These are phyloP conservation scores for Macropis europaea DNA, from an alignment of 2,888 invertebrate species.

Conservation along the genomic window DNA sequence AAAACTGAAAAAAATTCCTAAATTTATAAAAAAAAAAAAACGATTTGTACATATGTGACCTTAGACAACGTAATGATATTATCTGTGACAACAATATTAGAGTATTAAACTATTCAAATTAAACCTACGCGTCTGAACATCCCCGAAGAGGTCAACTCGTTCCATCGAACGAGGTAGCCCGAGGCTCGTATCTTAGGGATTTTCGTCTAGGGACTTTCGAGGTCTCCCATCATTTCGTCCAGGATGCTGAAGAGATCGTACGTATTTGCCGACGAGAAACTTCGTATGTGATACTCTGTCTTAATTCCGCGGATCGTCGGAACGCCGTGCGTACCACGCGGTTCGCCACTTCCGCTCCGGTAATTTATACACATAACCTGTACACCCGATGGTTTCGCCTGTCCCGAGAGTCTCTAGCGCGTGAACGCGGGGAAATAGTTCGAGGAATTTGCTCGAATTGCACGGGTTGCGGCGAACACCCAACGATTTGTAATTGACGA, in stretches of 20 bases:
- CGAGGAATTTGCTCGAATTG: neutral
- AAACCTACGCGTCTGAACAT: too few species aligned
- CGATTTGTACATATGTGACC: too few species aligned
- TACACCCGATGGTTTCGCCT: neutral
- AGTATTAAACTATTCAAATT: too few species aligned
- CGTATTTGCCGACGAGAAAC: neutral
- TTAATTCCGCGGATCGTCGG: neutral
- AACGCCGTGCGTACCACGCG: neutral
- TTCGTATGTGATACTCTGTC: constrained; percentile 13
- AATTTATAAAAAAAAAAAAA: too few species aligned
- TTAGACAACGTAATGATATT: too few species aligned
- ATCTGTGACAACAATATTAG: too few species aligned
- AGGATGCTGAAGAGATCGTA: neutral
- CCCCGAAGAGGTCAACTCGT: too few species aligned
- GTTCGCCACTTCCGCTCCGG: neutral
- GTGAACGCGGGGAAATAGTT: neutral
- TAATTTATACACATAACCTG: neutral
- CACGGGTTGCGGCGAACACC: neutral
- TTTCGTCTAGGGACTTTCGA: too few species aligned
- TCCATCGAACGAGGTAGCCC: too few species aligned
- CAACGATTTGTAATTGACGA: neutral
- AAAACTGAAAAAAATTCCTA: too few species aligned
- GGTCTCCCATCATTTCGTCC: constrained; percentile 14
- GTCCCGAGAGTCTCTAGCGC: neutral
- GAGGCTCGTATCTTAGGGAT: too few species aligned